Conservation (phyloP, 2,888 invertebrate genomes). For the Oscheius sp. region DNA sequence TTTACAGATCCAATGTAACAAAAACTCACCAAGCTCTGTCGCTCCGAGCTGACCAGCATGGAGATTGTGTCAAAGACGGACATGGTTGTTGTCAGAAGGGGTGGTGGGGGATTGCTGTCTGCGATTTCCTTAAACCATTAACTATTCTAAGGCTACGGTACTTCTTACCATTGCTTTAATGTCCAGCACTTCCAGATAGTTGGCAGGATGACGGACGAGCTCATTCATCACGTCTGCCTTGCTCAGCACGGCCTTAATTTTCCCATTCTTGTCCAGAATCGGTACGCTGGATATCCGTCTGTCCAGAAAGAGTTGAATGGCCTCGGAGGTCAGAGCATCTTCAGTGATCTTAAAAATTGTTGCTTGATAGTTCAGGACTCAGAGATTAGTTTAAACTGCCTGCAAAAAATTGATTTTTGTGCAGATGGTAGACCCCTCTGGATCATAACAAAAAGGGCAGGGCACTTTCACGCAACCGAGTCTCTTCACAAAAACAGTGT, state of each 20-base stretch:
- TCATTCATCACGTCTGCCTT: conserved; percentile 63
- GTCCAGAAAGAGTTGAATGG: conserved; percentile 59
- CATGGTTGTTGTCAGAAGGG: conserved; percentile 43
- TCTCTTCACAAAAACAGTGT: no score
- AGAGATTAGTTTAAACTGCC: neutral
- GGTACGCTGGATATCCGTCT: conserved; percentile 63
- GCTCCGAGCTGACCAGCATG: conserved; percentile 52
- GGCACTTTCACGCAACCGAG: neutral
- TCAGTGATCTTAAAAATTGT: conserved; percentile 51
- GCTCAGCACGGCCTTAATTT: conserved; percentile 55
- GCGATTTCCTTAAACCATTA: conserved; percentile 42
- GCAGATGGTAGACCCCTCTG: neutral
- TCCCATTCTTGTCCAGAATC: conserved; percentile 55
- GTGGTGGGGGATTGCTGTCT: conserved; percentile 37
- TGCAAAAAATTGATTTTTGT: conserved; percentile 22
- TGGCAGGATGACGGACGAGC: conserved; percentile 55
- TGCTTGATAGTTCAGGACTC: neutral
- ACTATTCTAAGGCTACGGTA: neutral
- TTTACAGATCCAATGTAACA: neutral
- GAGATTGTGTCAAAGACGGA: conserved; percentile 59
- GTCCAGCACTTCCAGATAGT: conserved; percentile 57
- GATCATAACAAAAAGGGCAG: conserved; percentile 30
- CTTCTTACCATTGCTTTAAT: conserved; percentile 49
- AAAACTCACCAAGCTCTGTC: conserved; percentile 47
- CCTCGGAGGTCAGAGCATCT: conserved; percentile 49